Percentiles rank a stretch among this genome's conserved stretches.
Conservation (phyloP, 2,113 vertebrate species). For the Poeciliopsis prolifica region DNA sequence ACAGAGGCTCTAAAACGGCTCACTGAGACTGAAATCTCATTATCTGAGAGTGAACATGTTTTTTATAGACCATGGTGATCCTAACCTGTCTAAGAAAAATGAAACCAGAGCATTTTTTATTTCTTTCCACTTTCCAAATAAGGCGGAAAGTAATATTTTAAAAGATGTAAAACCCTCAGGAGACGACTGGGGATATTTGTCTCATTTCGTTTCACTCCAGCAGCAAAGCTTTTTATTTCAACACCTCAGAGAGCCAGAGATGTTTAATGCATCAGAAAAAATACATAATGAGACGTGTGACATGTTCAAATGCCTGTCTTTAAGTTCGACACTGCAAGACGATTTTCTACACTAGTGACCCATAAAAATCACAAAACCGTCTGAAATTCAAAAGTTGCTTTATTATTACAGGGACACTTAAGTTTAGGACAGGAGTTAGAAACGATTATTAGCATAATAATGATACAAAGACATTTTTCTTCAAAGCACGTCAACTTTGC, state of each 20-base stretch:
- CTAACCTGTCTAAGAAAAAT: neutral
- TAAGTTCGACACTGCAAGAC: conserved; percentile 2
- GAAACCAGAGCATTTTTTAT: neutral
- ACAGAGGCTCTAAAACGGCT: too few relatives aligned
- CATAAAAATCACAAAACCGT: neutral
- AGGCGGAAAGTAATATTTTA: conserved; percentile 20
- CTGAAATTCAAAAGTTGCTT: neutral
- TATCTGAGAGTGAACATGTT: too few relatives aligned
- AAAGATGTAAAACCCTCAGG: conserved; percentile 35
- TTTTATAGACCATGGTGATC: too few relatives aligned
- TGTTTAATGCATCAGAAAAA: conserved; percentile 57
- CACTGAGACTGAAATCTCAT: too few relatives aligned
- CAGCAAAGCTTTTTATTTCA: conserved; percentile 52
- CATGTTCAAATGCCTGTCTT: neutral
- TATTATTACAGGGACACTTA: neutral
- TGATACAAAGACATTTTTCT: neutral
- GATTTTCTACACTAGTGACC: neutral
- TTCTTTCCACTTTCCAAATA: conserved; percentile 9
- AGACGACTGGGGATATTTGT: conserved; percentile 49
- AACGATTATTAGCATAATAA: neutral
- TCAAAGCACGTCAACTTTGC: neutral
- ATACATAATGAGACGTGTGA: conserved; percentile 33
- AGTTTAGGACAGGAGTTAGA: neutral
- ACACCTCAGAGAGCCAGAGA: conserved; percentile 45
- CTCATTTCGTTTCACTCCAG: conserved; percentile 35